Evolutionary conservation across 2,888 invertebrate species (phyloP).

Genomic region (Malthinus flaveolus): DNA sequence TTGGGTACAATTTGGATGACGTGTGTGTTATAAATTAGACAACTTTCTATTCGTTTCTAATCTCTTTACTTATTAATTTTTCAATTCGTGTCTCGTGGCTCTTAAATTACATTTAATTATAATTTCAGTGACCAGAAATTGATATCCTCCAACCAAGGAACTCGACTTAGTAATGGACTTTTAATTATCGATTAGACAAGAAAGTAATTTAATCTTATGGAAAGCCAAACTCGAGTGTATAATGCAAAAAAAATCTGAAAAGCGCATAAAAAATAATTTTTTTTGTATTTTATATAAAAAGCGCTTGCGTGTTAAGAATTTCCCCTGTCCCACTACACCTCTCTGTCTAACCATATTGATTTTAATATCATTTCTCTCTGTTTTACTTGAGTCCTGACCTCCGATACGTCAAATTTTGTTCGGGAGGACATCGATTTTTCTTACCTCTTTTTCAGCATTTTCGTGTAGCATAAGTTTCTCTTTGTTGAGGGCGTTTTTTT

Average conservation of each 20-base stretch:
- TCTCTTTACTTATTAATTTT: no score
- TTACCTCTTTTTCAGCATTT: conserved; percentile 24
- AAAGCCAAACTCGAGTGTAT: background rate
- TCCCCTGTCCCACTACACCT: conserved; percentile 34
- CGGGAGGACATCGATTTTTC: conserved; percentile 50
- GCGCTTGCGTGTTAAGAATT: conserved; percentile 36
- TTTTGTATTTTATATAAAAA: conserved; percentile 22
- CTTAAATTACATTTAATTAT: no score
- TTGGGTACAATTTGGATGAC: no score
- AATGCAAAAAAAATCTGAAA: conserved; percentile 1
- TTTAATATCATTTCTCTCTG: conserved; percentile 39
- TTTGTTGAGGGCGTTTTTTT: conserved; percentile 7
- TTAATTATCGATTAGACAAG: no score
- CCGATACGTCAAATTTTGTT: conserved; percentile 50
- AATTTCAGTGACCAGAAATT: no score
- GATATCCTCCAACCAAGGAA: no score
- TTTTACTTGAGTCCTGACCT: conserved; percentile 47
- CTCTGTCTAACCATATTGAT: conserved; percentile 49
- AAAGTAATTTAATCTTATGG: no score
- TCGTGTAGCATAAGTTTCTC: conserved; percentile 14
- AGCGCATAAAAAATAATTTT: conserved; percentile 22
- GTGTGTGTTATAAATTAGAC: no score
- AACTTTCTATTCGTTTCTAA: no score
- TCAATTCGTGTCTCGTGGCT: no score
- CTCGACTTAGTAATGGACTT: no score